Conservation (phyloP, 2,888 invertebrate genomes). For the Tuberolachnus salignus region DNA sequence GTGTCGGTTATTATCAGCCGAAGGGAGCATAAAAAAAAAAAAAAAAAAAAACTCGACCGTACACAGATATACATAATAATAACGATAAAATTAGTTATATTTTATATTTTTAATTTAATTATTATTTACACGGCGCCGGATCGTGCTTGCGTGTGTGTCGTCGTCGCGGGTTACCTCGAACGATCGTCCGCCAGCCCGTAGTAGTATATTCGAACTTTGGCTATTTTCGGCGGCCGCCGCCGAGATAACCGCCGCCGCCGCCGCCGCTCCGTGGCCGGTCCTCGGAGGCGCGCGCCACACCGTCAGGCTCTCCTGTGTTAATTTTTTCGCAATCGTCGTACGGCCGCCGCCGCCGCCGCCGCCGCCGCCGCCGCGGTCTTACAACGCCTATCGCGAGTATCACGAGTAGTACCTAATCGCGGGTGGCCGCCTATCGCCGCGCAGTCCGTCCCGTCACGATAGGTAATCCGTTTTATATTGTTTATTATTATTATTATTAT, state of each 20-base stretch:
- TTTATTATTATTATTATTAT: too few species aligned
- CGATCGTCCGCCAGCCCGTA: not conserved
- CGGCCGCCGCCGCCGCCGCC: too few species aligned
- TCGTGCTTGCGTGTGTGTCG: too few species aligned
- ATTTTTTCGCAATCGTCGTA: slow-evolving; percentile 9
- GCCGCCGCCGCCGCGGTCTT: too few species aligned
- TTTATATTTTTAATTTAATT: too few species aligned
- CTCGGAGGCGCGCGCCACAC: too few species aligned
- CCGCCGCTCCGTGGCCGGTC: not conserved
- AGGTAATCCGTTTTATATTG: slow-evolving; percentile 11
- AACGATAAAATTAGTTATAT: not conserved
- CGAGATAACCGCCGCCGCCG: not conserved
- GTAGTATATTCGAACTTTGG: slow-evolving; percentile 8
- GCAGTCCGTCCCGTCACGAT: not conserved
- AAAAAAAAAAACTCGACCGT: too few species aligned
- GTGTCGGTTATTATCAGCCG: too few species aligned
- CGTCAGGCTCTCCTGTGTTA: not conserved
- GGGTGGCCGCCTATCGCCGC: slow-evolving; percentile 8
- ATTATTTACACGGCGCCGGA: not conserved
- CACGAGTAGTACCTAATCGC: not conserved
- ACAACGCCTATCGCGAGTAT: not conserved
- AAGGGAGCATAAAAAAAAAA: too few species aligned
- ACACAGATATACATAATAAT: not conserved
- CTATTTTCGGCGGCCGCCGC: slow-evolving; percentile 27
- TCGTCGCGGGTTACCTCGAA: not conserved